Evolutionary conservation across 2,888 invertebrate species (phyloP), one percentile per base, ranked within the genome.

Genomic region (Temnothorax ravouxi): DNA sequence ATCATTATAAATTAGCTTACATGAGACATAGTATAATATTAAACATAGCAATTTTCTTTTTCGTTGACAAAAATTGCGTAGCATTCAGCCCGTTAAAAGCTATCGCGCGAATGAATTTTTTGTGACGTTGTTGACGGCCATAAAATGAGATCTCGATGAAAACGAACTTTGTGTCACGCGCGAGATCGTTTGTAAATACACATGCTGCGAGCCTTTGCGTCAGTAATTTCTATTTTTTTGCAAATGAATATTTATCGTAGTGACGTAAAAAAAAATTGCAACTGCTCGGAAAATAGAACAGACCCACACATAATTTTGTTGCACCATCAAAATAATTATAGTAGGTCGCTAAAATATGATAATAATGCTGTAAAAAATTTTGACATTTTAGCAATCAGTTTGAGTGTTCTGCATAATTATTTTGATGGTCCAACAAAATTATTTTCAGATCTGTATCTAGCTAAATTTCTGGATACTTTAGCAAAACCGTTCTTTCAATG

Each of bases 131-230:
- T 44, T 79, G 56, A 34, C 79, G 54, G 38, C 8, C 38, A 38
- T 72, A 44, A 71, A 79, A 79, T 72, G 79, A 50, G 47, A 79
- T 47, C 72, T 59, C 59, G 47, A 79, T 79, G 52, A 21, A 47
- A 79, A 72, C 38, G 13, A 71, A 79, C 21, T 47, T 59, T 71
- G 13, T 59, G 59, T 44, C 18, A 34, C 56, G n/a, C 21, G 54
- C 52, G 77, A 41, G 18, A 66, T 66, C 41, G 77, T 54, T 67
- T 67, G 66, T 64, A 50, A 75, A 75, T 34, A 44, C 34, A 21
- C 1, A 15, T 64, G 15, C 11, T 21, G 8, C 29, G 29, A 21
- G 34, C 21, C 34, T 21, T n/a, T 50, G 18, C 41, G 29, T 9
- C 41, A 9, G n/a, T 67, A 41, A 72, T 79, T 59, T 59, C 0